Evolutionary conservation across 2,888 invertebrate genomes (phyloP).

Genomic region (Phlogophora meticulosa): DNA sequence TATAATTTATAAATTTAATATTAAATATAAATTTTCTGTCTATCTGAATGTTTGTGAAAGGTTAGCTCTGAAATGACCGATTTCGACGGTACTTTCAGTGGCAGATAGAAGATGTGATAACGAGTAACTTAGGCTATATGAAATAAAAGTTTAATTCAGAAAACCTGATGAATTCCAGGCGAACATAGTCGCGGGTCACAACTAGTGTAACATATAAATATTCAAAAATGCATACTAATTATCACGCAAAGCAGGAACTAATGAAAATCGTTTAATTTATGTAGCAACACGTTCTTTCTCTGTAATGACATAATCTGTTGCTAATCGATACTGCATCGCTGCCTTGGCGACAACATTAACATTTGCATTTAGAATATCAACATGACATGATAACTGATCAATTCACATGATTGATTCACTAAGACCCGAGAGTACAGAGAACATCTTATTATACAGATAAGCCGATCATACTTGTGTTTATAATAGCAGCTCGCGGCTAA

Average conservation of each 20-base stretch:
- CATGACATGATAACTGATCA: background rate
- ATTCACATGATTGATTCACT: constrained; percentile 14
- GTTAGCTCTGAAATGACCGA: too few relatives aligned
- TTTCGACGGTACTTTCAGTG: too few relatives aligned
- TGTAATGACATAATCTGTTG: constrained; percentile 1
- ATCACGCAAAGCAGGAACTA: constrained; percentile 14
- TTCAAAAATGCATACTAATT: too few relatives aligned
- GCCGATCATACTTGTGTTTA: background rate
- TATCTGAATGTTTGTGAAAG: too few relatives aligned
- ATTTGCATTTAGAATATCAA: constrained; percentile 30
- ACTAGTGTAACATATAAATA: background rate
- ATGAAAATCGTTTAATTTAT: constrained; percentile 15
- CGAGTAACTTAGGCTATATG: too few relatives aligned
- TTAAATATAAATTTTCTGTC: too few relatives aligned
- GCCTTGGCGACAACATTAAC: background rate
- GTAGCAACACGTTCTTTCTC: constrained; percentile 24
- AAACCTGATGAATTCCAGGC: too few relatives aligned
- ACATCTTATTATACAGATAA: constrained; percentile 9
- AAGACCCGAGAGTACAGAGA: constrained; percentile 4
- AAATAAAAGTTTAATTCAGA: too few relatives aligned
- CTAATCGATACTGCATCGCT: background rate
- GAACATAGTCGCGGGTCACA: too few relatives aligned
- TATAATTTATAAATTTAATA: too few relatives aligned
- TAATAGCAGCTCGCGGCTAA: background rate
- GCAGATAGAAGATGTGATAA: too few relatives aligned